phyloP scores from a whole-genome alignment of 2,888 invertebrate species.

The Lasiommata megera region DNA sequence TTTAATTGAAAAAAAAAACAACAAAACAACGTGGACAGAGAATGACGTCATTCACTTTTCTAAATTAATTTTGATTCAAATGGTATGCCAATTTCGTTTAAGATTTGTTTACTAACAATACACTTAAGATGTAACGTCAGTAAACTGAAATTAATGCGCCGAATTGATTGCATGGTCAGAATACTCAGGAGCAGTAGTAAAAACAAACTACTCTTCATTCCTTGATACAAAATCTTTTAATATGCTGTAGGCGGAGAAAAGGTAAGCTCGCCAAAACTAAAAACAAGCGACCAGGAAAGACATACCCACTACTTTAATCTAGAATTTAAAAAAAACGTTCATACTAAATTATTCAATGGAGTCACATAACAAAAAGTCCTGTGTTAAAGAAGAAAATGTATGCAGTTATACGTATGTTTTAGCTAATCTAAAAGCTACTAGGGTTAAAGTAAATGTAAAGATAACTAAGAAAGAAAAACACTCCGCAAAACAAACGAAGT shows the following conservation, averaged over 20 bases:
- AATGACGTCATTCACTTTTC: constrained; percentile 41
- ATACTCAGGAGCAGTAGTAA: constrained; percentile 45
- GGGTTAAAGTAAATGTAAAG: constrained; percentile 47
- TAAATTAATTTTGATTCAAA: constrained; percentile 32
- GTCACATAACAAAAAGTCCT: constrained; percentile 36
- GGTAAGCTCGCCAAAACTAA: constrained; percentile 27
- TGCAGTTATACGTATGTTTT: constrained; percentile 24
- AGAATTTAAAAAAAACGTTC: constrained; percentile 1
- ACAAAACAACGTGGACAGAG: constrained; percentile 44
- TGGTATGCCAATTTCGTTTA: constrained; percentile 57
- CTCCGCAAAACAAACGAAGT: constrained; percentile 54
- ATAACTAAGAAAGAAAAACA: constrained; percentile 38
- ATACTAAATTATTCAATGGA: constrained; percentile 23
- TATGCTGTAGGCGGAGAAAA: constrained; percentile 32
- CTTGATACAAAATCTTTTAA: constrained; percentile 30
- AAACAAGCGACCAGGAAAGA: constrained; percentile 25
- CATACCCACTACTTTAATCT: constrained; percentile 4
- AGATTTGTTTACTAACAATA: constrained; percentile 34
- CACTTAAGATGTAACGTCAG: constrained; percentile 42
- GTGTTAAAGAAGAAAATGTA: constrained; percentile 32
- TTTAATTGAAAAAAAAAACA: background rate
- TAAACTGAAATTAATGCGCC: constrained; percentile 48
- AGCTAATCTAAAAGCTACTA: constrained; percentile 41
- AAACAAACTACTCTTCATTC: constrained; percentile 18
- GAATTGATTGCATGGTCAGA: constrained; percentile 53